A percentile compares a stretch with the other conserved stretches of the same genome.
These are phyloP conservation scores for Epirrita christyi DNA, from an alignment of 2,888 invertebrate species.

Conservation along the genomic window DNA sequence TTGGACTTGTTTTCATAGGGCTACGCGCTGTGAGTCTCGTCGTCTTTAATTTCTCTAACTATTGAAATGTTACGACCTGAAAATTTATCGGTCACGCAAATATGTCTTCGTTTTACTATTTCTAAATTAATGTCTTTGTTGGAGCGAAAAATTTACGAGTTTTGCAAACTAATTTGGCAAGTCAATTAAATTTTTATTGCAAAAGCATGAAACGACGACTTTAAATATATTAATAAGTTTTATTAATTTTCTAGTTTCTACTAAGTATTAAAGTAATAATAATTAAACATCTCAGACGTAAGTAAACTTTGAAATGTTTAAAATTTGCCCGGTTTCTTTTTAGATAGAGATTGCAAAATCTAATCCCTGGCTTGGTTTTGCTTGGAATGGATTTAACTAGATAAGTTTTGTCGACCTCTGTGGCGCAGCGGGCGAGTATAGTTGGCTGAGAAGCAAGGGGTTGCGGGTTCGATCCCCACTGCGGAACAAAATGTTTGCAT, in stretches of 20 bases:
- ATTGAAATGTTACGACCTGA: constrained; percentile 40
- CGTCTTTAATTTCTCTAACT: not conserved
- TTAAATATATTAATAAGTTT: constrained; percentile 1
- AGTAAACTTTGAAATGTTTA: not conserved
- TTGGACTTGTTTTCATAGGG: not conserved
- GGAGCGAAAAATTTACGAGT: constrained; percentile 34
- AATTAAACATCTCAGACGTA: not conserved
- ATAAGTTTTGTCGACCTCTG: too few species aligned
- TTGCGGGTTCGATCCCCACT: too few species aligned
- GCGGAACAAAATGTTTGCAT: too few species aligned
- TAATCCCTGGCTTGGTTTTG: too few species aligned
- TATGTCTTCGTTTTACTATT: constrained; percentile 37
- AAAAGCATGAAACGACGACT: constrained; percentile 37
- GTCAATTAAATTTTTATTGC: constrained; percentile 24
- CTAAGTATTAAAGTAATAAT: not conserved
- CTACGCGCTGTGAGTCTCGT: constrained; percentile 10
- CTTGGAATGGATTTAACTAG: not conserved
- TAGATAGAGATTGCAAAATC: too few species aligned
- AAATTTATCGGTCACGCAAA: constrained; percentile 46
- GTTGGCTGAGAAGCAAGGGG: too few species aligned
- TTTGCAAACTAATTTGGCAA: constrained; percentile 28
- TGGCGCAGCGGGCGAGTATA: too few species aligned
- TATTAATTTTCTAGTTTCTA: constrained; percentile 10
- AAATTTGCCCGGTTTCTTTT: not conserved
- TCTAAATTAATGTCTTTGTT: constrained; percentile 31